Conservation (phyloP, 2,113 vertebrate species). For the Syrmaticus mikado region DNA sequence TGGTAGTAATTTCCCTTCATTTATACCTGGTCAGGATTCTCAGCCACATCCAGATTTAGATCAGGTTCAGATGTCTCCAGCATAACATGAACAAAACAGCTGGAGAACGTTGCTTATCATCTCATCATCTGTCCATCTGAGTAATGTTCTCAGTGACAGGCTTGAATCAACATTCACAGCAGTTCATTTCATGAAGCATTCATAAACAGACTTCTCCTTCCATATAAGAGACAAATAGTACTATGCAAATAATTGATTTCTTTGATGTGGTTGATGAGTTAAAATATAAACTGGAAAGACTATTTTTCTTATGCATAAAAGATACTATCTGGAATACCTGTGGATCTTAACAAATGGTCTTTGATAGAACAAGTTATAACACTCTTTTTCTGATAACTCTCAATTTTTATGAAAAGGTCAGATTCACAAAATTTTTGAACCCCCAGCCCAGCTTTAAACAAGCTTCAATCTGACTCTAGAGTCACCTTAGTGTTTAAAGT, state of each 20-base stretch:
- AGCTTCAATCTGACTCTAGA: background rate
- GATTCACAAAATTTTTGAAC: background rate
- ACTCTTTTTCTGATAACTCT: background rate
- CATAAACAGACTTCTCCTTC: background rate
- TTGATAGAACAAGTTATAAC: background rate
- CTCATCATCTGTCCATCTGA: background rate
- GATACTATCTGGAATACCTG: background rate
- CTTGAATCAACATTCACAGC: background rate
- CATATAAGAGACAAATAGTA: background rate
- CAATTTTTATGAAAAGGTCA: background rate
- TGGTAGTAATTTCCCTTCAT: background rate
- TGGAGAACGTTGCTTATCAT: background rate
- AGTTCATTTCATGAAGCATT: background rate
- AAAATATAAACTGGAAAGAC: background rate
- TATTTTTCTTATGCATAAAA: background rate
- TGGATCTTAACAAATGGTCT: background rate
- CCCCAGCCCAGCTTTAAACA: background rate
- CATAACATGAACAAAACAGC: background rate
- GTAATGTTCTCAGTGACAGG: background rate
- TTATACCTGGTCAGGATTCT: background rate
- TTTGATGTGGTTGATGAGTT: background rate
- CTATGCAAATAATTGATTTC: background rate
- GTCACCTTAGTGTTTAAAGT: background rate
- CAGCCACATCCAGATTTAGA: background rate
- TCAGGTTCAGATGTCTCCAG: background rate